Base-by-base conservation (phyloP, 2,797 vertebrate species). In the Ceyx erithaca region DNA sequence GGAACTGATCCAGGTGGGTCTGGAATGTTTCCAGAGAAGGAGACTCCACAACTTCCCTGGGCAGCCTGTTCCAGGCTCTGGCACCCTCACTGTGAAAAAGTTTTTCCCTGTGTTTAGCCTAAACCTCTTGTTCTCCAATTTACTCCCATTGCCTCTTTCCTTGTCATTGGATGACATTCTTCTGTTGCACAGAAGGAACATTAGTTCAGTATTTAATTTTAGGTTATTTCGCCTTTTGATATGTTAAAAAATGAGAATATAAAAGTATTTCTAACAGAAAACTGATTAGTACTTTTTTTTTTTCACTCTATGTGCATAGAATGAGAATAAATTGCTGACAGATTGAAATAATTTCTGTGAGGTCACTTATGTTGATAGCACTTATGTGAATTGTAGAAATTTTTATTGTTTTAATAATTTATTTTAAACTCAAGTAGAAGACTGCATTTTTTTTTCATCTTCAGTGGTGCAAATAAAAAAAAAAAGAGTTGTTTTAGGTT, bases 311-410 rank as follows among this genome's bases (percentile, higher is more conserved):
- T 89, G 77, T 9, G 41, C 86, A 94, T 90, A 93, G 85, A 87
- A 93, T 73, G 85, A 91, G 85, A 92, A 94, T 63, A 96, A 96
- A 94, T 95, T 95, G 82, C 85, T 90, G 88, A 87, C 84, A 95
- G 92, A 96, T 91, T 94, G 95, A 94, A 97, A 95, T 96, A 94
- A 97, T 97, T 96, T 95, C 91, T n/a, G n/a, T 88, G 68, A 82
- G 93, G 94, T 96, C 93, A 82, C 51, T 85, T 37, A 75, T 40
- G 46, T 92, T 21, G 43, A 71, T 54, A 93, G 69, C 78, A 90
- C 35, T 37, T 37, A 12, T 12, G 35, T 37, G 35, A 94, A 76
- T 70, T 58, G 76, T 75, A 90, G 88, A 96, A 41, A 96, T 89
- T 92, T 89, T 87, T 93, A 45, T 92, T 96, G 92, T 79, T 92